phyloP scores from a whole-genome alignment of 2,888 invertebrate species.

The Limenitis arthemis region DNA sequence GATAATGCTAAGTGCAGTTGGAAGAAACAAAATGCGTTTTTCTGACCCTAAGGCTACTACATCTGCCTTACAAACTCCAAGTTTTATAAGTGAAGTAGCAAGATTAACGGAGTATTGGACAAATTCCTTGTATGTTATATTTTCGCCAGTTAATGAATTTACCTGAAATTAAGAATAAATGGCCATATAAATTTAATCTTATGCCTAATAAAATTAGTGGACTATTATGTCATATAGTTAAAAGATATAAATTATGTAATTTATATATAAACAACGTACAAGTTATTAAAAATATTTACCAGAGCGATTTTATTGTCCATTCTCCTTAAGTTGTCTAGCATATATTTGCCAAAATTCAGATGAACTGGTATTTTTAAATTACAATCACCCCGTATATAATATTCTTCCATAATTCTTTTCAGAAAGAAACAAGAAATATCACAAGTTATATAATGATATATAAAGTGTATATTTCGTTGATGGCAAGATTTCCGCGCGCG shows the following conservation, averaged over 20 bases:
- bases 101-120: constrained; percentile 66
- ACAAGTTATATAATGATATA: too few relatives aligned
- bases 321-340: constrained; percentile 37
- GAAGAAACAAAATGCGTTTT: constrained; percentile 69
- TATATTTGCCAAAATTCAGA: constrained; percentile 50
- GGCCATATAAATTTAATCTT: neutral
- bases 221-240: too few relatives aligned
- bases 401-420: constrained; percentile 2
- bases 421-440: too few relatives aligned
- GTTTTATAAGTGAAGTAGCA: constrained; percentile 58
- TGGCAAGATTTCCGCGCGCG: too few relatives aligned
- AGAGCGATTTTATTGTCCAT: constrained; percentile 38
- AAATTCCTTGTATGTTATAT: constrained; percentile 64
- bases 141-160: constrained; percentile 65
- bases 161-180: constrained; percentile 40
- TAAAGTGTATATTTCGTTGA: too few relatives aligned
- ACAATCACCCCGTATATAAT: constrained; percentile 40
- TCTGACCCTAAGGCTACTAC: constrained; percentile 72
- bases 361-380: constrained; percentile 45
- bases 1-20: constrained; percentile 65
- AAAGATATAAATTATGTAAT: neutral
- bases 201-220: neutral
- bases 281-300: constrained; percentile 33
- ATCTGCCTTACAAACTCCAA: constrained; percentile 66
- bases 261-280: constrained; percentile 27